phyloP scores from a whole-genome alignment of 2,888 invertebrate species.

The Ctenicera cuprea region DNA sequence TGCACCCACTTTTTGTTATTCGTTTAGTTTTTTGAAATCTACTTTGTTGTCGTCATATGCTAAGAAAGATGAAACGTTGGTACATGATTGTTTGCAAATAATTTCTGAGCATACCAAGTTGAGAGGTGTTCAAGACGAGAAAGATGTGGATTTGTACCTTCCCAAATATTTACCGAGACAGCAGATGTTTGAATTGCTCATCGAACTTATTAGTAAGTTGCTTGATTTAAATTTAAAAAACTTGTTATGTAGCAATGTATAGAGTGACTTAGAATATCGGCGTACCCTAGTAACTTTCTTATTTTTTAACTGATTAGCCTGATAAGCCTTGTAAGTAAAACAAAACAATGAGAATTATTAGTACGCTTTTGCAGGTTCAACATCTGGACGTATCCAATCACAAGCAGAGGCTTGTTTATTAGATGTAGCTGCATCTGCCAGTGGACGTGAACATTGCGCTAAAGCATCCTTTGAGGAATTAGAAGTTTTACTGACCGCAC shows the following conservation, averaged over 20 bases:
- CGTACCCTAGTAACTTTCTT: too few relatives aligned
- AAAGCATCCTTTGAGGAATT: conserved; percentile 82
- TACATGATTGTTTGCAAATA: conserved; percentile 79
- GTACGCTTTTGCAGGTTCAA: conserved; percentile 72
- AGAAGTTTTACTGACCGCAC: conserved; percentile 82
- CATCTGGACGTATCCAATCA: conserved; percentile 83
- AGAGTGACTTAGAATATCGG: too few relatives aligned
- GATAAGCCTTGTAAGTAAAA: too few relatives aligned
- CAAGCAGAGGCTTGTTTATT: conserved; percentile 87
- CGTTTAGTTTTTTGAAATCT: conserved; percentile 85
- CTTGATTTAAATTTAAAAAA: neutral
- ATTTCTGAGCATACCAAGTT: conserved; percentile 84
- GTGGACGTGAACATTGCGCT: conserved; percentile 80
- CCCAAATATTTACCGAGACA: conserved; percentile 87
- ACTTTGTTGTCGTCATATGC: conserved; percentile 74
- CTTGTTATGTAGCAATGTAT: too few relatives aligned
- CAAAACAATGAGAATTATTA: too few relatives aligned
- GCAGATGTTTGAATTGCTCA: conserved; percentile 87
- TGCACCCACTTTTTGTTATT: conserved; percentile 88
- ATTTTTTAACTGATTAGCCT: too few relatives aligned
- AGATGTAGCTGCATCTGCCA: conserved; percentile 85
- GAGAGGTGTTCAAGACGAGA: conserved; percentile 70
- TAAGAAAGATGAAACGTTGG: conserved; percentile 75
- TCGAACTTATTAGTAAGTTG: conserved; percentile 83
- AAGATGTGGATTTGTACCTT: conserved; percentile 77